These are phyloP conservation scores for Alexandromys fortis DNA, from an alignment of 2,113 vertebrate species.

Conservation along the genomic window DNA sequence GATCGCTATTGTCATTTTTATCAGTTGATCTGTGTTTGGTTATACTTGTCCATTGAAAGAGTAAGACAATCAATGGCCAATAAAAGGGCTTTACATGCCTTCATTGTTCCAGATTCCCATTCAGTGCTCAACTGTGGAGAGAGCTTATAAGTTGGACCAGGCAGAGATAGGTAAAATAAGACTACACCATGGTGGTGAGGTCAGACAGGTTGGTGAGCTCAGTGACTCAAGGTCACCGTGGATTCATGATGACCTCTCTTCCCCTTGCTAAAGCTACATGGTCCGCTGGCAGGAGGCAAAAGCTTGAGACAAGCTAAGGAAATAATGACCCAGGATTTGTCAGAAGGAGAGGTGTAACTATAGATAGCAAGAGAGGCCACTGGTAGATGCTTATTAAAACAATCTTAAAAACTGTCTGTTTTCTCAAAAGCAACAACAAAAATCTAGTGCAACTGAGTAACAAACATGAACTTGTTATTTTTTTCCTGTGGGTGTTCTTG, in stretches of 20 bases:
- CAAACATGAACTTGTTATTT: background rate
- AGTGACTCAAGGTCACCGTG: background rate
- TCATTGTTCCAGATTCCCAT: background rate
- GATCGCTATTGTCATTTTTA: background rate
- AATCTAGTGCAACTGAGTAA: background rate
- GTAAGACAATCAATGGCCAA: too few species aligned
- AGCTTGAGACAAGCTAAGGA: background rate
- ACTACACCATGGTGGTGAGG: background rate
- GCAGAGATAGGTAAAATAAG: background rate
- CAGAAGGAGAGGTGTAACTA: background rate
- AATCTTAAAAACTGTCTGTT: background rate
- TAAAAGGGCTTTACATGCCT: background rate
- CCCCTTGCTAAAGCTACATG: background rate
- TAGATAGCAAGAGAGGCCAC: too few species aligned
- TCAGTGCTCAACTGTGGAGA: background rate
- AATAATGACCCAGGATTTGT: background rate
- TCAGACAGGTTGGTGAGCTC: background rate
- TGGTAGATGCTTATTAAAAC: background rate
- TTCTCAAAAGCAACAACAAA: background rate
- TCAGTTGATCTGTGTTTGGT: background rate
- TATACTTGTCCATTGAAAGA: background rate
- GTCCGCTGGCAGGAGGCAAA: background rate
- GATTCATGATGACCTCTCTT: too few species aligned
- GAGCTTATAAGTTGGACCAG: background rate
- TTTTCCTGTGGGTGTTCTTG: background rate